phyloP scores from a whole-genome alignment of 2,888 invertebrate species.

The Ichneumon xanthorius region DNA sequence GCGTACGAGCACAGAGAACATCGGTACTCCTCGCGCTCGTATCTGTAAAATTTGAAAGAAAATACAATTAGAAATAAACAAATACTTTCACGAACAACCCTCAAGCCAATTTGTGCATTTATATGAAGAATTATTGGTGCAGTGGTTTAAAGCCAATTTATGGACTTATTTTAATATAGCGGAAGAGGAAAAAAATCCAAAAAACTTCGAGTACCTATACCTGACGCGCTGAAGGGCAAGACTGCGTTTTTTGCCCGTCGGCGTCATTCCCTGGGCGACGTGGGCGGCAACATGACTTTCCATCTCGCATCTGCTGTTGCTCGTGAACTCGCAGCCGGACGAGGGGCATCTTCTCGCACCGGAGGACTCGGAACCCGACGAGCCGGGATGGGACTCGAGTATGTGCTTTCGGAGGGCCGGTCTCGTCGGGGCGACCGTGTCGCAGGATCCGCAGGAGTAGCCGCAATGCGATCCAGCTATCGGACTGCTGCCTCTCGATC shows the following conservation, averaged over 20 bases:
- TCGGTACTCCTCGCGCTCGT: conserved; percentile 86
- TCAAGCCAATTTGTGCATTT: not conserved
- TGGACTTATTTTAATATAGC: not conserved
- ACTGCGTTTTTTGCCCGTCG: conserved; percentile 84
- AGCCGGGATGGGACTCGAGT: conserved; percentile 81
- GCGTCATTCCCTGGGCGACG: conserved; percentile 84
- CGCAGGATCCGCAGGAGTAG: conserved; percentile 85
- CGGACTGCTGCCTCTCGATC: conserved; percentile 81
- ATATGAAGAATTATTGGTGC: not conserved
- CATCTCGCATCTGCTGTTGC: conserved; percentile 83
- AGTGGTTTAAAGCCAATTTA: not conserved
- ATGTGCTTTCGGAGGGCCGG: conserved; percentile 84
- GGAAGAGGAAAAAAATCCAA: conserved; percentile 29
- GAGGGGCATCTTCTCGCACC: conserved; percentile 80
- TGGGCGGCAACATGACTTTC: conserved; percentile 85
- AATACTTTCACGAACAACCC: not conserved
- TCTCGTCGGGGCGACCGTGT: conserved; percentile 83
- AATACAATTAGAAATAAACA: not conserved
- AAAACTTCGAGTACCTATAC: conserved; percentile 82
- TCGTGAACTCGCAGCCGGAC: conserved; percentile 82
- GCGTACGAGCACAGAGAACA: conserved; percentile 86
- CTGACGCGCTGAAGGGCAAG: conserved; percentile 85
- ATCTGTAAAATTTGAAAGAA: conserved; percentile 78
- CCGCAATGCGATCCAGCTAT: conserved; percentile 77
- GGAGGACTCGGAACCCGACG: conserved; percentile 72